phyloP scores from a whole-genome alignment of 2,113 vertebrate species.

The Eulemur rufifrons region DNA sequence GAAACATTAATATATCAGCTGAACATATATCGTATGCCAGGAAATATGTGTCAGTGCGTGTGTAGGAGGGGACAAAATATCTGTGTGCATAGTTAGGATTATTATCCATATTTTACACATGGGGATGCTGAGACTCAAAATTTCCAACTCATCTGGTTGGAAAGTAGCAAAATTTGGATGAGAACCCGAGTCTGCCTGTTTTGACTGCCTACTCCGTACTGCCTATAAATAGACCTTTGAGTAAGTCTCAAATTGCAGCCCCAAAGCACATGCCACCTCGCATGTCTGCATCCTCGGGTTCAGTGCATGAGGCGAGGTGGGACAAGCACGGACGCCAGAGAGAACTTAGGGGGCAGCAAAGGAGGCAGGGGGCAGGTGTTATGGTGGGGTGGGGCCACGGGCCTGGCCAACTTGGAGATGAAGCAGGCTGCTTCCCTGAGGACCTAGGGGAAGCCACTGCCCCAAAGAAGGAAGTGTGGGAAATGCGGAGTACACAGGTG shows the following conservation, averaged over 20 bases:
- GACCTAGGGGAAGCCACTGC: too few relatives aligned
- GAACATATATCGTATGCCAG: not conserved
- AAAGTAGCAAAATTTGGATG: not conserved
- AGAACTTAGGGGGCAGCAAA: not conserved
- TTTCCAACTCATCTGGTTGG: not conserved
- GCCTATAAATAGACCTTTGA: not conserved
- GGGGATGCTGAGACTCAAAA: not conserved
- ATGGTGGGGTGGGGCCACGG: not conserved
- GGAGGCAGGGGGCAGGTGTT: not conserved
- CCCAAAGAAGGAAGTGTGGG: not conserved
- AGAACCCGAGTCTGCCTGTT: not conserved
- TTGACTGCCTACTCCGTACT: not conserved
- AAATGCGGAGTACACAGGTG: not conserved
- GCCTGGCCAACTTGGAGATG: not conserved
- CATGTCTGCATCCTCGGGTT: not conserved
- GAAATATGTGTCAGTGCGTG: not conserved
- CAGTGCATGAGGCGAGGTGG: not conserved
- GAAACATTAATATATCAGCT: not conserved
- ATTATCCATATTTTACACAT: not conserved
- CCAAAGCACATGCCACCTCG: not conserved
- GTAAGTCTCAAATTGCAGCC: not conserved
- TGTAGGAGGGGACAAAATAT: too few relatives aligned
- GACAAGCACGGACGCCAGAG: not conserved
- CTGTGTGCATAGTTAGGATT: not conserved
- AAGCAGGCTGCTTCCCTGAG: not conserved